Percentiles rank a stretch among this genome's conserved stretches.
These are phyloP conservation scores for Scaptomyza tumidula DNA, from an alignment of 2,888 invertebrate genomes.

Conservation along the genomic window DNA sequence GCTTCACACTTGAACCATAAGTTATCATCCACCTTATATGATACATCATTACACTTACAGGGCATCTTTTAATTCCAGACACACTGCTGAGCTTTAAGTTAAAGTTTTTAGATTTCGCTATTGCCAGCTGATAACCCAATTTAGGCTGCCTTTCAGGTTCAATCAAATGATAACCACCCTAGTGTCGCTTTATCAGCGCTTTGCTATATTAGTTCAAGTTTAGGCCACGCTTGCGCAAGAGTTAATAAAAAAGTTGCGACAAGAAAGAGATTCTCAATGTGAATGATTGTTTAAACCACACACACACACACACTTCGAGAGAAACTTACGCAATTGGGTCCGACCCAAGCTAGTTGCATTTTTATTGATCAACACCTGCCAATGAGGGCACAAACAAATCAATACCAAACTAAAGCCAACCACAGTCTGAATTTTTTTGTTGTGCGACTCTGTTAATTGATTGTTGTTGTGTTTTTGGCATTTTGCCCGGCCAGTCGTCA, in stretches of 20 bases:
- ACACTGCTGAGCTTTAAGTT: neutral
- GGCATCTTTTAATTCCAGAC: neutral
- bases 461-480: conserved; percentile 70
- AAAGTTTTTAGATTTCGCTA: conserved; percentile 1
- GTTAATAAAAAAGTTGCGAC: conserved; percentile 26
- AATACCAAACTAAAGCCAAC: conserved; percentile 7
- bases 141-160: conserved; percentile 49
- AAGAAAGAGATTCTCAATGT: conserved; percentile 44
- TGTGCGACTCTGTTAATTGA: conserved; percentile 69
- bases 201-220: conserved; percentile 64
- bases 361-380: conserved; percentile 75
- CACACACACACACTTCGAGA: neutral
- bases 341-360: conserved; percentile 63
- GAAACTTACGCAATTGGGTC: conserved; percentile 61
- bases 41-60: neutral
- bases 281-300: neutral
- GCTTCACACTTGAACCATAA: neutral
- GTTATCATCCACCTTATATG: neutral
- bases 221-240: conserved; percentile 48
- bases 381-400: conserved; percentile 63
- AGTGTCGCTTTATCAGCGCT: conserved; percentile 34
- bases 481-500: conserved; percentile 76
- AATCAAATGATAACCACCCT: conserved; percentile 18
- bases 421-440: conserved; percentile 15
- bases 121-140: conserved; percentile 57